A percentile compares a stretch with the other conserved stretches of the same genome.
phyloP scores from a whole-genome alignment of 2,888 invertebrate species.

The Cataglyphis altisquamis region DNA sequence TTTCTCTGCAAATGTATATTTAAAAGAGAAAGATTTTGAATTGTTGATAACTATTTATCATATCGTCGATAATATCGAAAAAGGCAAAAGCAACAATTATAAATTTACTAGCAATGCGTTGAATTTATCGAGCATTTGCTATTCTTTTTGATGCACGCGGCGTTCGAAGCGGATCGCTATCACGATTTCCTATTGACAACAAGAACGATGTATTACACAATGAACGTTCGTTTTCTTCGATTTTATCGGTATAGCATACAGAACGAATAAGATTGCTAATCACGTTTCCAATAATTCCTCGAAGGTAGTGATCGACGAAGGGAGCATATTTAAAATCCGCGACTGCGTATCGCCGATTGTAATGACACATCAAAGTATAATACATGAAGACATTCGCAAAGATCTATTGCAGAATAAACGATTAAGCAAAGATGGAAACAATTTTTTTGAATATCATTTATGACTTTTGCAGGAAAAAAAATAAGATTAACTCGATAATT shows the following conservation, averaged over 20 bases:
- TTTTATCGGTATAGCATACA: conserved; percentile 71
- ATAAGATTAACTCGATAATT: not conserved
- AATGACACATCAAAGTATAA: not conserved
- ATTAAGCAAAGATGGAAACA: not conserved
- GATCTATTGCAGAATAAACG: not conserved
- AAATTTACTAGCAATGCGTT: conserved; percentile 16
- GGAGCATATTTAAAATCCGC: conserved; percentile 25
- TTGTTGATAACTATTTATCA: not conserved
- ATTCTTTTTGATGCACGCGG: conserved; percentile 63
- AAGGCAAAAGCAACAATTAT: conserved; percentile 16
- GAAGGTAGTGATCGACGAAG: conserved; percentile 32
- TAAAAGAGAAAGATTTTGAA: not conserved
- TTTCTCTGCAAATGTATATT: not conserved
- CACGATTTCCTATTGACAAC: conserved; percentile 67
- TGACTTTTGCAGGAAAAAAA: not conserved
- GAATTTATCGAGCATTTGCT: not conserved
- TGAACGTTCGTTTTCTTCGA: conserved; percentile 74
- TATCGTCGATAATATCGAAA: not conserved
- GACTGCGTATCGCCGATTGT: not conserved
- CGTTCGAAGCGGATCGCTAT: conserved; percentile 66
- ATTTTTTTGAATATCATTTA: not conserved
- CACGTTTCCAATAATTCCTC: conserved; percentile 35
- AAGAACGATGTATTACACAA: conserved; percentile 63
- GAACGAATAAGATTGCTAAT: conserved; percentile 21
- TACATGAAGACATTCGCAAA: not conserved